Evolutionary conservation across 2,888 invertebrate species (phyloP), one percentile per base, ranked within the genome.

Genomic region (Polia nebulosa): DNA sequence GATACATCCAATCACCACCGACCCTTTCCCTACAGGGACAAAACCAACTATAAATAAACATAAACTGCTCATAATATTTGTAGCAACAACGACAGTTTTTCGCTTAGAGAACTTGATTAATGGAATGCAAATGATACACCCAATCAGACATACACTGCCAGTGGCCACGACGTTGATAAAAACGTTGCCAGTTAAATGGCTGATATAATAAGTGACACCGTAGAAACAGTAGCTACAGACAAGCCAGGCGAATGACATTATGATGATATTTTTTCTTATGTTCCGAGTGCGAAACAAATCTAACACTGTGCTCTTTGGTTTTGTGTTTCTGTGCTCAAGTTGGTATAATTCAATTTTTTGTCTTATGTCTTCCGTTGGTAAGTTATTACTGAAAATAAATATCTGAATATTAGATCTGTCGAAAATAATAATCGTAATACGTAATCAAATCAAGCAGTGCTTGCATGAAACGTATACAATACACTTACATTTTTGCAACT

Each of bases 151-250:
- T 22, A 97, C 96, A 0, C 91, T 87, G 2, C 97, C 98, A 32
- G 97, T 97, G 3, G 98, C 93, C 32, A 97, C 96, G 29, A 98
- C 98, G 88, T 98, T 98, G 4, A 97, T 81, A 88, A 98, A 98
- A 60, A 98, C 97, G 85, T 98, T 95, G 7, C 98, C 98, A 22
- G 97, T 97, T 61, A 98, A 92, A 85, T 97, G 97, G 2, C 97
- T 97, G 52, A 98, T 97, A 86, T 97, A 98, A 86, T 98, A 97
- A 0, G 97, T 96, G 68, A 98, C 96, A 0, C 98, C 98, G 86
- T 98, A 99, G 91, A 92, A 94, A 79, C 93, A 93, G 71, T 98
- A 96, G 52, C 98, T 98, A 71, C 98, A 97, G 0, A 97, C 97
- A 15, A 97, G 93, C 98, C 98, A 98, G 80, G 96, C 96, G 83